These are phyloP conservation scores for Antrozous pallidus DNA, from an alignment of 2,797 vertebrate species.

Conservation along the genomic window DNA sequence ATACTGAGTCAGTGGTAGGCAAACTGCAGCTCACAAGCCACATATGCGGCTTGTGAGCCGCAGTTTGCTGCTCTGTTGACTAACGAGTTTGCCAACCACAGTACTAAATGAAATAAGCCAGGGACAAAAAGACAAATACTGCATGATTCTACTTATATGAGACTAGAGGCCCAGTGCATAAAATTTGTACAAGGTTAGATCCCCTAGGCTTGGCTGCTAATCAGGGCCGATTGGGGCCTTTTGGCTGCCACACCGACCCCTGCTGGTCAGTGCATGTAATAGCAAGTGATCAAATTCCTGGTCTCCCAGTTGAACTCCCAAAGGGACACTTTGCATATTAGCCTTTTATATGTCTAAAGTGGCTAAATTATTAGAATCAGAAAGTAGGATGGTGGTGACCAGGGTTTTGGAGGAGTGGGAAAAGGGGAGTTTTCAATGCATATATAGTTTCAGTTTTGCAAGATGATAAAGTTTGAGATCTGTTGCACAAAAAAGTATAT, in stretches of 20 bases:
- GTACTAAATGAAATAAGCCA: not conserved
- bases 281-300: no score
- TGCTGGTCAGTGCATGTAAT: no score
- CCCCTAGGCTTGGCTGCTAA: no score
- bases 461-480: not conserved
- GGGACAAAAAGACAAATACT: not conserved
- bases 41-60: no score
- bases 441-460: not conserved
- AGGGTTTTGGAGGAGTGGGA: not conserved
- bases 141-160: not conserved
- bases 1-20: not conserved
- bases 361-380: not conserved
- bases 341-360: not conserved
- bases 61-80: no score
- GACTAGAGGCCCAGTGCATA: not conserved
- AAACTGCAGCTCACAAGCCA: no score
- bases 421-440: not conserved
- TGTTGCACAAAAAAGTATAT: not conserved
- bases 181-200: no score
- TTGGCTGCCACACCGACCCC: no score
- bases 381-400: not conserved
- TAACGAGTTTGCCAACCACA: no score
- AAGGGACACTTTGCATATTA: no score
- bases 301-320: no score
- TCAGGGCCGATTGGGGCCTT: no score